These are phyloP conservation scores for Aromia moschata DNA, from an alignment of 2,888 invertebrate genomes.

Conservation along the genomic window DNA sequence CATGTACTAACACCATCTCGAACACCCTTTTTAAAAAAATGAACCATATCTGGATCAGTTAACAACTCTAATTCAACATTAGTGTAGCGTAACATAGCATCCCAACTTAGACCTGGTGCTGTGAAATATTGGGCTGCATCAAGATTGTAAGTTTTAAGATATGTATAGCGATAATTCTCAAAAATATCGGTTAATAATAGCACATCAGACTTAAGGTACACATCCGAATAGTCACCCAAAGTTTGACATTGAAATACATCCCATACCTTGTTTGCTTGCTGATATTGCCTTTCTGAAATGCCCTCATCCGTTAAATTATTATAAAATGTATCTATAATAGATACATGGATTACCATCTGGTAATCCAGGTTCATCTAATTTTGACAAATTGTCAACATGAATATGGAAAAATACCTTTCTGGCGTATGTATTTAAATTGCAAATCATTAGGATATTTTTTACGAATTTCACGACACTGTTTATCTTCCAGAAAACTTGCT, in stretches of 20 bases:
- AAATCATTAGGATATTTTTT: background rate
- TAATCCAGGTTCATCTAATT: slow-evolving; percentile 33
- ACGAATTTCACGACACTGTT: background rate
- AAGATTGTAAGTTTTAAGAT: slow-evolving; percentile 39
- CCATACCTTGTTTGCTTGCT: slow-evolving; percentile 50
- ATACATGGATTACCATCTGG: no score
- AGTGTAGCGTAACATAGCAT: slow-evolving; percentile 5
- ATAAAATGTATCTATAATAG: slow-evolving; percentile 38
- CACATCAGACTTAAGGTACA: slow-evolving; percentile 30
- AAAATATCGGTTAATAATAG: slow-evolving; percentile 31
- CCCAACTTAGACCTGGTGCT: slow-evolving; percentile 6
- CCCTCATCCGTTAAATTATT: slow-evolving; percentile 35
- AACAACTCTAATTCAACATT: slow-evolving; percentile 27
- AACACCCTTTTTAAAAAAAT: slow-evolving; percentile 20
- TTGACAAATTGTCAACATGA: slow-evolving; percentile 2
- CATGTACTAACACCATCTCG: slow-evolving; percentile 23
- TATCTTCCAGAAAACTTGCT: background rate
- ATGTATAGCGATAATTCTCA: slow-evolving; percentile 36
- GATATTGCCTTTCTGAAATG: slow-evolving; percentile 45
- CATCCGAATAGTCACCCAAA: slow-evolving; percentile 49
- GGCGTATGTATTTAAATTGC: background rate
- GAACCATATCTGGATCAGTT: slow-evolving; percentile 26
- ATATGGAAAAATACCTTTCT: slow-evolving; percentile 36
- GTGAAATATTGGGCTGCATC: slow-evolving; percentile 37
- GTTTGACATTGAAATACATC: slow-evolving; percentile 42